Evolutionary conservation across 2,797 vertebrate genomes (phyloP).

Genomic region (Anabacerthia variegaticeps): DNA sequence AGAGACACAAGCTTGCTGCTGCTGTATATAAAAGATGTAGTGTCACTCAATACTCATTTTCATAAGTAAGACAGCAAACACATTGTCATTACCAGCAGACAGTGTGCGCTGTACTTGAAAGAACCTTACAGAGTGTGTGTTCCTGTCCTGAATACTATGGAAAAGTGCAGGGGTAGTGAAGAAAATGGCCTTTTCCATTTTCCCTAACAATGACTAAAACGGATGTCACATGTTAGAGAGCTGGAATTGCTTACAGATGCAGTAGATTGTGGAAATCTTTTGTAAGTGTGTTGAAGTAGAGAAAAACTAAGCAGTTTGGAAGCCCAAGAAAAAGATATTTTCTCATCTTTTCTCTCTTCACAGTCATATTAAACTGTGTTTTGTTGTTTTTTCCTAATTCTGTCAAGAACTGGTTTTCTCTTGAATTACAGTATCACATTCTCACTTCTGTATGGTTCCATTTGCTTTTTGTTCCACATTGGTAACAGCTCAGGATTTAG

Average conservation of each 20-base stretch:
- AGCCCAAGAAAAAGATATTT: background rate
- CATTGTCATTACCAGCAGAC: background rate
- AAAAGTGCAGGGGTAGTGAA: background rate
- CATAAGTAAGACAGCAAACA: background rate
- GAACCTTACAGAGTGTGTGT: background rate
- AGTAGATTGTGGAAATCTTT: background rate
- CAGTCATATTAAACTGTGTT: background rate
- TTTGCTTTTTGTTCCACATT: background rate
- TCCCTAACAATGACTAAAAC: background rate
- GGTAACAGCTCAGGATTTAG: background rate
- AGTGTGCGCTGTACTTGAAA: background rate
- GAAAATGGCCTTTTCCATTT: background rate
- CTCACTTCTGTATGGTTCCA: background rate
- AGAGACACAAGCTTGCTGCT: background rate
- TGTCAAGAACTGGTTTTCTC: background rate
- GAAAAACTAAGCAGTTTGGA: background rate
- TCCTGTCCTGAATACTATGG: background rate
- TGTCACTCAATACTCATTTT: background rate
- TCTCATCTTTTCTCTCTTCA: background rate
- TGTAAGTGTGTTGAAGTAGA: background rate
- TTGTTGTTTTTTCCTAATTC: background rate
- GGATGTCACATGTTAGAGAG: background rate
- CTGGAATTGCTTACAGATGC: constrained; percentile 17
- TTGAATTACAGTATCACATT: background rate
- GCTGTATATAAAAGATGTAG: background rate